A percentile compares a stretch with the other conserved stretches of the same genome.
These are phyloP conservation scores for Gobius niger DNA, from an alignment of 2,113 vertebrate species.

Conservation along the genomic window DNA sequence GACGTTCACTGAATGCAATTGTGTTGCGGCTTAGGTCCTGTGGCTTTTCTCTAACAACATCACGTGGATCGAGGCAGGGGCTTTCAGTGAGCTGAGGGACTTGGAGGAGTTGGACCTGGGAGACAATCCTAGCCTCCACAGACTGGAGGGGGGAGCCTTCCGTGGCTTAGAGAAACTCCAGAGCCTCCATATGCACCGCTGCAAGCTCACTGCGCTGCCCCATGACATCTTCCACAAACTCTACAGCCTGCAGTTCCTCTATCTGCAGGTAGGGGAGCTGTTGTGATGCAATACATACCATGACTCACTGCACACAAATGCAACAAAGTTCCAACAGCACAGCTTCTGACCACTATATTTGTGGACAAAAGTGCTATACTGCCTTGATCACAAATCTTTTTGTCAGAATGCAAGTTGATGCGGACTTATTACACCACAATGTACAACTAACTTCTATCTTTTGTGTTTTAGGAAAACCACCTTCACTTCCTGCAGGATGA, in stretches of 20 bases:
- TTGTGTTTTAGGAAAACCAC: slow-evolving; percentile 83
- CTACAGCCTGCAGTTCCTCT: slow-evolving; percentile 96
- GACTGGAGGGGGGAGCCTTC: slow-evolving; percentile 92
- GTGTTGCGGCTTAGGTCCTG: slow-evolving; percentile 75
- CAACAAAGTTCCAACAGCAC: slow-evolving; percentile 3
- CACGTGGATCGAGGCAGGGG: slow-evolving; percentile 91
- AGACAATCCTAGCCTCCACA: slow-evolving; percentile 89
- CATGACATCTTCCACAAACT: slow-evolving; percentile 90
- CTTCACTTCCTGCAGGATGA: slow-evolving; percentile 94
- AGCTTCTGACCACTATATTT: neutral
- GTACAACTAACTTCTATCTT: neutral
- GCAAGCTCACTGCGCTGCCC: slow-evolving; percentile 88
- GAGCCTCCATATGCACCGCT: slow-evolving; percentile 95
- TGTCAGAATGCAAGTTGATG: neutral
- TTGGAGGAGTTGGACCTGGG: slow-evolving; percentile 97
- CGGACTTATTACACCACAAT: neutral
- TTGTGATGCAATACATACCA: slow-evolving; percentile 1
- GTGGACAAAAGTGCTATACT: neutral
- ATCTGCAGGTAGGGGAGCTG: slow-evolving; percentile 79
- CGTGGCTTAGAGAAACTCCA: slow-evolving; percentile 91
- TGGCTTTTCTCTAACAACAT: slow-evolving; percentile 99
- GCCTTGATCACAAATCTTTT: neutral
- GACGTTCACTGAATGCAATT: neutral
- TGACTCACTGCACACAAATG: slow-evolving; percentile 6
- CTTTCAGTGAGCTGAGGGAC: slow-evolving; percentile 92